Base-by-base conservation (phyloP, 2,113 vertebrate species). In the Zosterops borbonicus region DNA sequence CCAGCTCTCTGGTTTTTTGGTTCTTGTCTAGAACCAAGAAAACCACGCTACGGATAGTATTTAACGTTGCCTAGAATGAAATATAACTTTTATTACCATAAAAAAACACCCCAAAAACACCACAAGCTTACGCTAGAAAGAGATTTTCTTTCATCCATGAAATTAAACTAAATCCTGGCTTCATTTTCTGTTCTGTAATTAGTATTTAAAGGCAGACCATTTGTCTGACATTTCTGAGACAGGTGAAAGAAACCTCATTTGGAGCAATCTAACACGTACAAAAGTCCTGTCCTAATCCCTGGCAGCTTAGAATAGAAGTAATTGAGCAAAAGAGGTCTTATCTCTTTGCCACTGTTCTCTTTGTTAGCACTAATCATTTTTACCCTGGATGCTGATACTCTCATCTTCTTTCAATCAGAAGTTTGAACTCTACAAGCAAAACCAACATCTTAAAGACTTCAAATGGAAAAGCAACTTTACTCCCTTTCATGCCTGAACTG, bases 1-100 rank as follows among this genome's bases (percentile, higher is more conserved):
- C 98, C 87, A 98, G 78, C 64, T 98, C 98, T 59, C 97, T 97
- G 96, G 1, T 98, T 97, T 98, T 99, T 96, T 99, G 99, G 96
- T 98, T 99, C 78, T 98, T 99, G 89, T 99, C 98, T 94, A 99
- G 98, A 95, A 99, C 98, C 95, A 99, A 98, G 93, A 99, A 98
- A 83, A 99, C 98, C 94, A 99, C 98, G 73, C 97, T 98, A 67
- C 98, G 98, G 97, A 99, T 98, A 83, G 98, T 97, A 74, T 89
- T 98, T 88, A 99, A 97, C 0, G 99, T 99, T 86, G 98, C 98
- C 99, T 99, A 95, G 49, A 96, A 97, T 56, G 91, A 97, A 97
- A 97, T 7, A 96, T 5, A 84, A 67, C 27, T 71, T 25, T 67
- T 76, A 96, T 96, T 97, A 85, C 82, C 81, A 69, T 33, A 85